These are phyloP conservation scores for Selenia dentaria DNA, from an alignment of 2,888 invertebrate species.

Conservation along the genomic window DNA sequence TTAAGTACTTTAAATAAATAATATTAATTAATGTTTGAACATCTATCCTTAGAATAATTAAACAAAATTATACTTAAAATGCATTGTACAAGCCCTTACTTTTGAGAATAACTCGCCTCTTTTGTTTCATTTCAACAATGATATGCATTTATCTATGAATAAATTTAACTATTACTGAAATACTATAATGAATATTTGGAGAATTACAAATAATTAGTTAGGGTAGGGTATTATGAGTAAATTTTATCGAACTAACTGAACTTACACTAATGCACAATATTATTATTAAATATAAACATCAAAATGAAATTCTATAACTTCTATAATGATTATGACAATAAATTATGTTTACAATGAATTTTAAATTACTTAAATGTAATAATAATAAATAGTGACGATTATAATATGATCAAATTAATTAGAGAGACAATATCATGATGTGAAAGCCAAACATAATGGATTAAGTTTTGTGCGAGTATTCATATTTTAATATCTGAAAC, in stretches of 20 bases:
- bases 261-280: constrained; percentile 78
- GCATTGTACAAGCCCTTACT: constrained; percentile 71
- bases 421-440: constrained; percentile 80
- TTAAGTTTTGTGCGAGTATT: constrained; percentile 45
- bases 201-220: constrained; percentile 70
- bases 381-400: constrained; percentile 81
- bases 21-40: constrained; percentile 72
- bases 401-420: constrained; percentile 71
- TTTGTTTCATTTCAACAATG: constrained; percentile 61
- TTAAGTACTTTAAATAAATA: constrained; percentile 85
- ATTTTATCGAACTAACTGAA: constrained; percentile 72
- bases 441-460: constrained; percentile 61
- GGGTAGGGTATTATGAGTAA: constrained; percentile 61
- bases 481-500: constrained; percentile 21
- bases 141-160: constrained; percentile 80
- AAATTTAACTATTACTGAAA: constrained; percentile 74
- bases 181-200: constrained; percentile 66
- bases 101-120: constrained; percentile 61
- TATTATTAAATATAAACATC: constrained; percentile 70
- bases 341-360: constrained; percentile 77
- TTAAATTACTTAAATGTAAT: constrained; percentile 81
- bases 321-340: constrained; percentile 79
- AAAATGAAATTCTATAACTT: constrained; percentile 79
- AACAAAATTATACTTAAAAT: constrained; percentile 71
- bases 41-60: constrained; percentile 78